Evolutionary conservation across 1,140 invertebrate genomes (phyloP).

Genomic region (Drosophila paulistorum): DNA sequence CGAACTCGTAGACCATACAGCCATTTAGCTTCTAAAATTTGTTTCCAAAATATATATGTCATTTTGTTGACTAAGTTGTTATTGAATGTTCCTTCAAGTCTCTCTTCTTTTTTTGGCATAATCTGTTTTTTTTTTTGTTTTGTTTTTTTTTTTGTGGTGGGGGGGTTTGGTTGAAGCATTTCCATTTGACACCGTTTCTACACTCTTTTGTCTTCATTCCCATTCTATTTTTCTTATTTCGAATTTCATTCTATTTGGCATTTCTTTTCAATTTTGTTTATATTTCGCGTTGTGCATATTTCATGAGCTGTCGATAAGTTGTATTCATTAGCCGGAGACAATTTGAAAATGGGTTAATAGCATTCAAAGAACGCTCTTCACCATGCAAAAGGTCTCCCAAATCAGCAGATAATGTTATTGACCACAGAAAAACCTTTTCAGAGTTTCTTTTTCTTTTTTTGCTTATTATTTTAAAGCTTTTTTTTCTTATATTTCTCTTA

Average conservation of each 20-base stretch:
- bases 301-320: constrained; percentile 43
- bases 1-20: neutral
- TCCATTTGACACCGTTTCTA: constrained; percentile 7
- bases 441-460: constrained; percentile 3
- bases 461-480: neutral
- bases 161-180: neutral
- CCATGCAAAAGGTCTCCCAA: neutral
- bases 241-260: constrained; percentile 36
- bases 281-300: constrained; percentile 49
- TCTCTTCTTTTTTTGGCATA: neutral
- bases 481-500: neutral
- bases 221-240: constrained; percentile 31
- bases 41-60: neutral
- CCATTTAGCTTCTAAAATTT: neutral
- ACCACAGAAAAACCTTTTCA: constrained; percentile 7
- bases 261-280: constrained; percentile 32
- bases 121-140: neutral
- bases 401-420: constrained; percentile 10
- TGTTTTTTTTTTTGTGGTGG: neutral
- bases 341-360: constrained; percentile 65
- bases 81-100: neutral
- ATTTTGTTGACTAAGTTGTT: neutral
- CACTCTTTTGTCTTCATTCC: constrained; percentile 6
- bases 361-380: constrained; percentile 43
- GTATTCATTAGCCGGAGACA: constrained; percentile 56